These are phyloP conservation scores for Tamias sibiricus DNA, from an alignment of 2,113 vertebrate genomes.

Conservation along the genomic window DNA sequence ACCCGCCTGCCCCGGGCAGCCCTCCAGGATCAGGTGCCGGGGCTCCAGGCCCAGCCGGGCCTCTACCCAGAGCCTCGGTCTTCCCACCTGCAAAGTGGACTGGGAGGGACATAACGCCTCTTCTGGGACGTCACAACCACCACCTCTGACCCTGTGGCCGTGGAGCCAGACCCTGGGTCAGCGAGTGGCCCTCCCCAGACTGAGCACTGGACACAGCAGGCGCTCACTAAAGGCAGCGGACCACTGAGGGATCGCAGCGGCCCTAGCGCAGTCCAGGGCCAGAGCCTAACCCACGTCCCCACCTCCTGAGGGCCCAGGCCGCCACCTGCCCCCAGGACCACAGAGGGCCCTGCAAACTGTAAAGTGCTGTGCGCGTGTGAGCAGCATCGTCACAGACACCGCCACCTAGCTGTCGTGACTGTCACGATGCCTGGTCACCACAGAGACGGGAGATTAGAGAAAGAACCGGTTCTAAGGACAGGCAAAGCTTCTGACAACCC, in stretches of 20 bases:
- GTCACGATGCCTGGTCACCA: background rate
- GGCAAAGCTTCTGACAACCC: background rate
- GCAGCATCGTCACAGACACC: background rate
- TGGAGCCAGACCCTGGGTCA: background rate
- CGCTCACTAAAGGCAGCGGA: background rate
- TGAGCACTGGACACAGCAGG: background rate
- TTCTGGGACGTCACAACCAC: background rate
- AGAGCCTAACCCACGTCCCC: too few relatives aligned
- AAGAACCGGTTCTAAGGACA: fast-evolving
- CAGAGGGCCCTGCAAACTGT: background rate
- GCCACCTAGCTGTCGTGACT: background rate
- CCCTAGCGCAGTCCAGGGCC: background rate
- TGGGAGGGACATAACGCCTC: background rate
- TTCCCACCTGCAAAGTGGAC: background rate
- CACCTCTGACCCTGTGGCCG: background rate
- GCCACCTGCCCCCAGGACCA: background rate
- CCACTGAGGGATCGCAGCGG: fast-evolving
- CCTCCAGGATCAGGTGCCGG: background rate
- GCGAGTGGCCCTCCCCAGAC: background rate
- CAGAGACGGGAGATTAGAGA: fast-evolving
- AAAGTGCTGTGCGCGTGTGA: fast-evolving
- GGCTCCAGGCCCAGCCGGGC: background rate
- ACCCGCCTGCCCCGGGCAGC: background rate
- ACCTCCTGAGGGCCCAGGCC: background rate
- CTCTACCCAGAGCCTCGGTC: background rate